phyloP scores from a whole-genome alignment of 2,888 invertebrate species.

The Enchytraeus crypticus region DNA sequence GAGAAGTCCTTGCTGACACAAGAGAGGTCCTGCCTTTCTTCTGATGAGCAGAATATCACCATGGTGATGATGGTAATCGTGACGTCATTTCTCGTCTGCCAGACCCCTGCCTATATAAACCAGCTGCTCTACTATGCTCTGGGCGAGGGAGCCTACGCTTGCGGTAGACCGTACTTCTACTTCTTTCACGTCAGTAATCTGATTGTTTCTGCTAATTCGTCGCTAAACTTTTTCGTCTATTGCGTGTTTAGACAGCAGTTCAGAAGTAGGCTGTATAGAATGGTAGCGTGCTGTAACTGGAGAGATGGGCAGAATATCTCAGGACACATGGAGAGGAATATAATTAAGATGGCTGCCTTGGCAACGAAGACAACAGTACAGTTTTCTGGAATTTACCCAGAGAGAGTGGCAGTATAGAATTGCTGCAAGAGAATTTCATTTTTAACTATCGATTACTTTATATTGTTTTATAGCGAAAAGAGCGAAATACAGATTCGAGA shows the following conservation, averaged over 20 bases:
- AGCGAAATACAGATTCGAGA: too few relatives aligned
- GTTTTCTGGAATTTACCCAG: too few relatives aligned
- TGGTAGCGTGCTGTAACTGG: too few relatives aligned
- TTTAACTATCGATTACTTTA: too few relatives aligned
- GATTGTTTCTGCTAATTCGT: constrained; percentile 26
- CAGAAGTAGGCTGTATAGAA: constrained; percentile 10
- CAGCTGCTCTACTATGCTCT: constrained; percentile 21
- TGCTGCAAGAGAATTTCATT: too few relatives aligned
- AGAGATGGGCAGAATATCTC: too few relatives aligned
- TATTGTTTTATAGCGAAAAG: too few relatives aligned
- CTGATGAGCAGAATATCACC: constrained; percentile 25
- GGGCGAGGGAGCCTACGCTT: constrained; percentile 11
- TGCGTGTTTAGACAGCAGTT: constrained; percentile 29
- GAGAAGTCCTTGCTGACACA: too few relatives aligned
- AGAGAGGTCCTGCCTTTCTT: background rate
- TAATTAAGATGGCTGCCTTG: too few relatives aligned
- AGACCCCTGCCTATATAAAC: constrained; percentile 29
- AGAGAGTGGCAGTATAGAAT: too few relatives aligned
- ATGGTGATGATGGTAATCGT: constrained; percentile 29
- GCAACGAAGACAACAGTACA: too few relatives aligned
- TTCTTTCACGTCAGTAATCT: constrained; percentile 29
- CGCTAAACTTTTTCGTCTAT: constrained; percentile 29
- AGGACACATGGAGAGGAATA: too few relatives aligned
- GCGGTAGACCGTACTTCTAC: constrained; percentile 26
- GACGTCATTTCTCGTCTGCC: constrained; percentile 26